Conservation (phyloP, 2,797 vertebrate species). For the Coregonus sp. region DNA sequence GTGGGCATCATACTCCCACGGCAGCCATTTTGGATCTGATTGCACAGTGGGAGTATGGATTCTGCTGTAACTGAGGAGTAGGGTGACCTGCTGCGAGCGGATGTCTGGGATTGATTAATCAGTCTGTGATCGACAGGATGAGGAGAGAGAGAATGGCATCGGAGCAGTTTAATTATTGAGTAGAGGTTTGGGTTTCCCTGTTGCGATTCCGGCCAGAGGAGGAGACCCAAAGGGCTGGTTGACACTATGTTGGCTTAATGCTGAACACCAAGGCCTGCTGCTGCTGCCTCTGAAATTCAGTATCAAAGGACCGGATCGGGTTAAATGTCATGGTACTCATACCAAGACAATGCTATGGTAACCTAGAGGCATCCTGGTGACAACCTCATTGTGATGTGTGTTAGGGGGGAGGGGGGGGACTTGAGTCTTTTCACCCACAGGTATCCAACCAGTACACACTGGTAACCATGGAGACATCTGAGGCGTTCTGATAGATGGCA, state of each 20-base stretch:
- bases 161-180: constrained; percentile 15
- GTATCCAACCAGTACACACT: constrained; percentile 31
- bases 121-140: constrained; percentile 27
- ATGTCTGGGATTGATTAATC: constrained; percentile 15
- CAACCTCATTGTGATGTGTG: background rate
- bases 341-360: constrained; percentile 6
- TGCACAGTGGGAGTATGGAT: background rate
- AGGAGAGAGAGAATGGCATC: constrained; percentile 5
- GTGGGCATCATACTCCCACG: background rate
- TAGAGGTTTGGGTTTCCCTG: constrained; percentile 24
- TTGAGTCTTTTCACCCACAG: constrained; percentile 30
- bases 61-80: background rate
- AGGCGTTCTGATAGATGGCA: constrained; percentile 59
- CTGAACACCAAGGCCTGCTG: constrained; percentile 23
- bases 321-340: constrained; percentile 4
- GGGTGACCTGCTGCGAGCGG: background rate
- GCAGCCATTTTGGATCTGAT: constrained; percentile 11
- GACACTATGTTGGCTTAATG: constrained; percentile 15
- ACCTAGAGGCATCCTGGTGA: constrained; percentile 11
- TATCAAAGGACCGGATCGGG: background rate
- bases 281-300: background rate
- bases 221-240: constrained; percentile 7
- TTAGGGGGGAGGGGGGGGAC: background rate
- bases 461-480: constrained; percentile 48
- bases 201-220: constrained; percentile 29